Evolutionary conservation across 2,113 vertebrate genomes (phyloP).

Genomic region (Pseudonaja textilis): DNA sequence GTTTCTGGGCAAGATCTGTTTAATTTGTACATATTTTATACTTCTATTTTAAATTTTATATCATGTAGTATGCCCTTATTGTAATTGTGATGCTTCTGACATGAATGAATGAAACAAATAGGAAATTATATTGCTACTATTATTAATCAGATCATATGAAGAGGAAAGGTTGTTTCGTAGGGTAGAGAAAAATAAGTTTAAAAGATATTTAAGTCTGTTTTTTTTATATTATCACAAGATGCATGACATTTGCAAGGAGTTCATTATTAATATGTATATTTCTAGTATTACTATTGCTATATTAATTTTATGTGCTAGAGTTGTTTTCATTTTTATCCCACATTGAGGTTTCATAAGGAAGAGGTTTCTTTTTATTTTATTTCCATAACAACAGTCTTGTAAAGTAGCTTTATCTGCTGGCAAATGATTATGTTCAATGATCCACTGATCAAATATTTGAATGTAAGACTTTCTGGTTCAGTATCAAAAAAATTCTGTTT

Average conservation of each 20-base stretch:
- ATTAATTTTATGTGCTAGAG: not conserved
- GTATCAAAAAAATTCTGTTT: not conserved
- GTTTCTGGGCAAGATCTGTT: too few species aligned
- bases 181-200: not conserved
- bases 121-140: slow-evolving; percentile 12
- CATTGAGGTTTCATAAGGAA: not conserved
- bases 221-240: not conserved
- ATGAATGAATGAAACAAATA: not conserved
- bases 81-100: too few species aligned
- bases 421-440: not conserved
- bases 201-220: not conserved
- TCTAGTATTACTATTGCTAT: not conserved
- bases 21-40: too few species aligned
- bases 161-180: not conserved
- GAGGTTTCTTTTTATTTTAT: not conserved
- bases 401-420: not conserved
- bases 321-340: not conserved
- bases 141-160: not conserved
- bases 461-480: not conserved
- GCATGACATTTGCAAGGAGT: not conserved
- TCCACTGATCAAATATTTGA: not conserved
- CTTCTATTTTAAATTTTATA: too few species aligned
- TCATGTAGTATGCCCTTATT: too few species aligned
- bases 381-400: not conserved
- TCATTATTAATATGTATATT: not conserved